Conservation (phyloP, 2,113 vertebrate species). For the Cariama cristata region DNA sequence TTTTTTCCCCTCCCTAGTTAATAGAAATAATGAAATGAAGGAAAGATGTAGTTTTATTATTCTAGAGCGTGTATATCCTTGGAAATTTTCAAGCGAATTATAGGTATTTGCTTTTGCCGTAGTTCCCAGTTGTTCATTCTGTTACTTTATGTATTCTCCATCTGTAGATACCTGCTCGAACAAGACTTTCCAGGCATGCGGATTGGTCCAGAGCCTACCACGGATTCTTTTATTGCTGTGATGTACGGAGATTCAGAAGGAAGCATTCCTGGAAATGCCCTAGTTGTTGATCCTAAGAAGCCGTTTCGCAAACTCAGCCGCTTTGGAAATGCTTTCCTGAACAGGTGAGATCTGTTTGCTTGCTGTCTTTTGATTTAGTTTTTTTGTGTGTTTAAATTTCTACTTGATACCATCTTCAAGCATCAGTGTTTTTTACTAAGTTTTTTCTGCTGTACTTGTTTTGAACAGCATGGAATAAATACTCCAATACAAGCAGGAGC, state of each 20-base stretch:
- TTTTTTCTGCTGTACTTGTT: background rate
- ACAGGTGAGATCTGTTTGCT: conserved; percentile 80
- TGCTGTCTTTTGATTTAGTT: background rate
- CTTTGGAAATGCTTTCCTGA: conserved; percentile 96
- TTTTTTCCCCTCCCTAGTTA: background rate
- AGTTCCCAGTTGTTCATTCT: background rate
- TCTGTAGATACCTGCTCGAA: conserved; percentile 88
- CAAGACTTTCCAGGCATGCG: conserved; percentile 98
- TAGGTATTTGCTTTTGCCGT: background rate
- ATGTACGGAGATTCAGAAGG: conserved; percentile 95
- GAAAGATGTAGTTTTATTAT: background rate
- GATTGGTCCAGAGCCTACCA: conserved; percentile 96
- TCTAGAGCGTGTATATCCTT: background rate
- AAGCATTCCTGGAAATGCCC: conserved; percentile 90
- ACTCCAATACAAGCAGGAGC: background rate
- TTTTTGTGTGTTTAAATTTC: background rate
- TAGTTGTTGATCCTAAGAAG: conserved; percentile 96
- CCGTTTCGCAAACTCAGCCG: conserved; percentile 94
- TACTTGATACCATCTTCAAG: background rate
- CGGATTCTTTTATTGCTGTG: conserved; percentile 96
- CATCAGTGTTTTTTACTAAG: background rate
- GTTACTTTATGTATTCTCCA: background rate
- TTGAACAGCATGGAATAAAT: background rate
- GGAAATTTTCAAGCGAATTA: background rate
- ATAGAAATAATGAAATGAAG: background rate